Evolutionary conservation across 1,140 invertebrate genomes (phyloP).

Genomic region (Latrodectus geometricus): DNA sequence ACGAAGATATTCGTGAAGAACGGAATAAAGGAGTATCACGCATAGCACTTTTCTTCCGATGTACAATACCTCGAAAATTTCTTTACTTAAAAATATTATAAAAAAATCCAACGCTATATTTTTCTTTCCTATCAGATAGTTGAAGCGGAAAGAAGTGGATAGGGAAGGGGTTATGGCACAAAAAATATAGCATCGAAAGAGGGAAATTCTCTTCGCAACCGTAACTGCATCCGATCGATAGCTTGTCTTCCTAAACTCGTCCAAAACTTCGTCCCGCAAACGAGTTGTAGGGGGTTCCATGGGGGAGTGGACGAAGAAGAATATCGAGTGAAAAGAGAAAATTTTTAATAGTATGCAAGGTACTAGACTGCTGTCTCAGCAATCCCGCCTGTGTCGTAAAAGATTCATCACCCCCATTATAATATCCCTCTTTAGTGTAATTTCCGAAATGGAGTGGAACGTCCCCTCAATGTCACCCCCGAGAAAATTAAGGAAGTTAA

Average conservation of each 20-base stretch:
- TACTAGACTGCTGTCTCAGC: neutral
- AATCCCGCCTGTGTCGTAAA: constrained; percentile 25
- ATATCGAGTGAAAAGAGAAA: constrained; percentile 14
- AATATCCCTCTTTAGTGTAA: constrained; percentile 21
- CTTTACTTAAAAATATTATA: constrained; percentile 9
- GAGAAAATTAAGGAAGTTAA: constrained; percentile 35
- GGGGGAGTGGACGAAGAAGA: constrained; percentile 1
- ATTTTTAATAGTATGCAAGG: constrained; percentile 22
- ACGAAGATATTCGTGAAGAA: neutral
- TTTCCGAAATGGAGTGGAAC: constrained; percentile 33
- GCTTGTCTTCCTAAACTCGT: neutral
- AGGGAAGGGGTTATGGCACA: neutral
- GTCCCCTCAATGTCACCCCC: constrained; percentile 19
- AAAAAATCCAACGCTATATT: constrained; percentile 9
- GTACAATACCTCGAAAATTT: neutral
- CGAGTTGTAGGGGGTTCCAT: constrained; percentile 9
- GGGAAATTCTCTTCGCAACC: constrained; percentile 2
- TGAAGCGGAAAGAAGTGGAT: neutral
- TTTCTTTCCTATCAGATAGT: constrained; percentile 28
- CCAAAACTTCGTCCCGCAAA: constrained; percentile 30
- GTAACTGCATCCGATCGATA: constrained; percentile 14
- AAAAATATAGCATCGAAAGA: neutral
- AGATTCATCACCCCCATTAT: constrained; percentile 37
- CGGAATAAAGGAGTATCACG: neutral
- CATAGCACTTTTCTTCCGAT: neutral